These are phyloP conservation scores for Diorhabda sublineata DNA, from an alignment of 1,140 invertebrate genomes.

Conservation along the genomic window DNA sequence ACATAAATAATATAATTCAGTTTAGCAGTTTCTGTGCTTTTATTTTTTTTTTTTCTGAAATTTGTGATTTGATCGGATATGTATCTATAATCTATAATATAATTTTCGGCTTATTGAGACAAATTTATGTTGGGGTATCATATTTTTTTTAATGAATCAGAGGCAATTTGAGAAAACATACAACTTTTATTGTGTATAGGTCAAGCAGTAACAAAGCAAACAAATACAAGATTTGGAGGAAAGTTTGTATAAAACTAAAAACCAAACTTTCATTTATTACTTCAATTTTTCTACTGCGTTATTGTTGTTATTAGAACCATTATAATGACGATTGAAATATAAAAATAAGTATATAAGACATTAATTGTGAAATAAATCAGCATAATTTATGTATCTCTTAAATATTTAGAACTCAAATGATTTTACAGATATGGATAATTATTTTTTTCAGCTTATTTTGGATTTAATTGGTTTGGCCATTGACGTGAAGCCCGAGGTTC, in stretches of 20 bases:
- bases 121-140: no score
- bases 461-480: conserved; percentile 78
- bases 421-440: background rate
- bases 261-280: background rate
- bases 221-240: background rate
- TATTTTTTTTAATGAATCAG: no score
- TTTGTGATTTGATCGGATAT: no score
- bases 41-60: no score
- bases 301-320: background rate
- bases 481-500: conserved; percentile 80
- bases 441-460: conserved; percentile 62
- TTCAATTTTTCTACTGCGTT: background rate
- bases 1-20: no score
- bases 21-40: no score
- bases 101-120: no score
- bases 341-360: background rate
- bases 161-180: no score
- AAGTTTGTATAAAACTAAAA: background rate
- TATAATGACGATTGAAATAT: background rate
- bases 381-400: background rate
- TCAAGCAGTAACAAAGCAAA: background rate
- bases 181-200: no score
- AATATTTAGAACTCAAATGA: background rate
- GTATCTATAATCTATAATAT: no score
- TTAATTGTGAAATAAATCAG: background rate